Evolutionary conservation across 2,888 invertebrate species (phyloP).

Genomic region (Monochamus alternatus): DNA sequence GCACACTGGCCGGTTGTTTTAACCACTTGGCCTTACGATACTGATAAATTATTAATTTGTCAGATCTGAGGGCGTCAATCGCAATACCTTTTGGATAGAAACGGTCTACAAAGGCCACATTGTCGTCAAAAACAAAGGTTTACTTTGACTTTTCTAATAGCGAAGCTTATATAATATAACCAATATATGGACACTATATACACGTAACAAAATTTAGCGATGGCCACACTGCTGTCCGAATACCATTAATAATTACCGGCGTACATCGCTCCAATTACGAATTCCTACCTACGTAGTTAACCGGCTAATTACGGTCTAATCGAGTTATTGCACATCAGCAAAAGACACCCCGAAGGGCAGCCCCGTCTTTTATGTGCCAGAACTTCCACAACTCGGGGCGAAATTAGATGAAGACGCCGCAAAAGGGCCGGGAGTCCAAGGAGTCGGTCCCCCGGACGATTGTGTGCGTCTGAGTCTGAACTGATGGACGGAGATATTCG

Average conservation of each 20-base stretch:
- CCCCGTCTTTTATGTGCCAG: constrained; percentile 50
- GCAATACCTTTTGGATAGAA: too few relatives aligned
- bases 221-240: neutral
- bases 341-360: constrained; percentile 48
- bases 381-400: constrained; percentile 47
- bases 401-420: constrained; percentile 45
- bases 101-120: too few relatives aligned
- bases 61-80: too few relatives aligned
- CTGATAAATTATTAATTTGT: too few relatives aligned
- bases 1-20: too few relatives aligned
- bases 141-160: too few relatives aligned
- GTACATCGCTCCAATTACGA: constrained; percentile 1
- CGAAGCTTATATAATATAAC: neutral
- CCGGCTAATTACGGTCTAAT: constrained; percentile 47
- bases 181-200: neutral
- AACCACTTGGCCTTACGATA: too few relatives aligned
- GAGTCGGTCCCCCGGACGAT: constrained; percentile 18
- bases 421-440: constrained; percentile 35
- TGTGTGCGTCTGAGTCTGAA: constrained; percentile 28
- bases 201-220: neutral
- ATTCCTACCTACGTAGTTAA: constrained; percentile 25
- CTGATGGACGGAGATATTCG: constrained; percentile 9
- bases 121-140: too few relatives aligned
- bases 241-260: neutral
- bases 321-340: constrained; percentile 42